Evolutionary conservation across 2,113 vertebrate species (phyloP), one percentile per base, ranked within the genome.

Genomic region (Pavo muticus): DNA sequence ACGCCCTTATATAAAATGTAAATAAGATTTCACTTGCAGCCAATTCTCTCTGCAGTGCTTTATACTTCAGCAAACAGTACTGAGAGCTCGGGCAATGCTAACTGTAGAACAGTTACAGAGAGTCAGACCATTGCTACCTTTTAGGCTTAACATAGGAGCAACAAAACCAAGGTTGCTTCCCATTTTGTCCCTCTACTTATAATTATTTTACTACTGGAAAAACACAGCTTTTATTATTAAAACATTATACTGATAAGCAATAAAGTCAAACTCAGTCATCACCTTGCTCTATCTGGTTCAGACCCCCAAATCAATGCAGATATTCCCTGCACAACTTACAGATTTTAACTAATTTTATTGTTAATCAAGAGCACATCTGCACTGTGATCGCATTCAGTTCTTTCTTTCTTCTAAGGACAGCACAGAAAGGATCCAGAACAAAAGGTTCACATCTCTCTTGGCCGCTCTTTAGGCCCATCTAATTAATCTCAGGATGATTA

Each of bases 401-500:
- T 90, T 78, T 78, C 57, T 56, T 90, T 90, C 86, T 92, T 79
- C 78, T 78, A 64, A 69, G 60, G 94, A 72, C 48, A 75, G n/a
- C 48, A 70, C 48, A 1, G 20, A 56, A 91, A 78, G 72, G 48
- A 67, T n/a, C 17, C 54, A 79, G 71, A 90, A 95, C 94, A 92
- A 95, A 91, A 91, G 84, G 60, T 79, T 91, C 42, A 9, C 68
- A 45, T 91, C 74, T 93, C 39, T 82, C 0, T 0, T 73, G 72
- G 87, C 80, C 75, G 57, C 74, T 96, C 45, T 91, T 89, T 73
- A 87, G 70, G 82, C 91, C 83, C 71, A 76, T 90, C 75, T 90
- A 73, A 90, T 95, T 94, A 96, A 95, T 88, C 80, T 91, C 69
- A 65, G 63, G 81, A 85, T 71, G 71, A 94, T 88, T 94, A 92